Evolutionary conservation across 2,113 vertebrate species (phyloP), one percentile per base, ranked within the genome.

Genomic region (Oncorhynchus tshawytscha): DNA sequence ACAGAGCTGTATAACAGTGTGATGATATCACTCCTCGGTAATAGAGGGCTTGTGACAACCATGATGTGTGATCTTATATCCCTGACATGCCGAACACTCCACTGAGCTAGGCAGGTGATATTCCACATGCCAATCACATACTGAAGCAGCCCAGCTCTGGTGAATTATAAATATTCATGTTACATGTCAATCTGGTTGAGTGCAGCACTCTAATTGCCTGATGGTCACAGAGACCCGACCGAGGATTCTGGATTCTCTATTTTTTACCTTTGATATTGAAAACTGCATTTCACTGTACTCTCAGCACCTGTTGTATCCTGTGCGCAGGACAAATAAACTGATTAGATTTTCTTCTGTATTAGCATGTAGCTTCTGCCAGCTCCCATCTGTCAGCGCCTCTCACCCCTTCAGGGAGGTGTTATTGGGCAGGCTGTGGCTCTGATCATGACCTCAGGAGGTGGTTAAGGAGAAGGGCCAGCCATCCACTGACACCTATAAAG

Each of bases 201-300:
- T 71, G 85, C 75, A 29, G 9, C 39, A 15, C 27, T 75, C 57
- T 89, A 86, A 87, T 86, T 91, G 87, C 82, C 67, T 25, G 8
- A 57, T 51, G 78, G 24, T 85, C 66, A 64, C 71, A 13, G 68
- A 34, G 60, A 48, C 74, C 84, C 83, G 39, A 81, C 70, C 66
- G 65, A 45, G 39, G 39, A 39, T 45, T 45, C 39, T 45, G 39
- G 39, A 45, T 11, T 45, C 9, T 45, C 9, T 3, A 11, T 45
- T 45, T 45, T 45, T 45, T 45, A 45, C 39, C 39, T 45, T 11
- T 45, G 39, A 45, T 45, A 45, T 45, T 45, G 39, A 45, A 45
- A 9, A 45, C 8, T 11, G 39, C 39, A 45, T 45, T 45, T 45
- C 8, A 45, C 39, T 45, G 9, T 45, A 11, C 9, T 45, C 8